These are phyloP conservation scores for Pomacea canaliculata DNA, from an alignment of 2,888 invertebrate species.

Conservation along the genomic window DNA sequence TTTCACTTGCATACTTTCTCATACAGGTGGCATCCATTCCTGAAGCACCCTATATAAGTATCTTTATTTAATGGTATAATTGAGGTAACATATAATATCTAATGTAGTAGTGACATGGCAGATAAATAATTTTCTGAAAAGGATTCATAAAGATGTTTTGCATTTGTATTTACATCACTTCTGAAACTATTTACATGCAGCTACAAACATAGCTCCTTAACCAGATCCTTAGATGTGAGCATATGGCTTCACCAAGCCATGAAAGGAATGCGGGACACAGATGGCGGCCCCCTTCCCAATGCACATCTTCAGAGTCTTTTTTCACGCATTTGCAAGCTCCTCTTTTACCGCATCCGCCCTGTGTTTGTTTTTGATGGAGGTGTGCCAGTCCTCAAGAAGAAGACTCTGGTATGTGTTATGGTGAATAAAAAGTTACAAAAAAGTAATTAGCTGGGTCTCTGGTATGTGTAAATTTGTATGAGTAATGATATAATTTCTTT, in stretches of 20 bases:
- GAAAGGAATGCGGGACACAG: constrained; percentile 89
- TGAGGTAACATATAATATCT: no score
- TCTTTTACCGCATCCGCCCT: constrained; percentile 95
- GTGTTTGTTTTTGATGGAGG: constrained; percentile 99
- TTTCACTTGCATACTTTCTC: no score
- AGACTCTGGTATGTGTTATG: constrained; percentile 81
- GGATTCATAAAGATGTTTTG: no score
- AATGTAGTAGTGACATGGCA: no score
- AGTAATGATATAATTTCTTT: no score
- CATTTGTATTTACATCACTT: no score
- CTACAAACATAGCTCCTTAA: neutral
- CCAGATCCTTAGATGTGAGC: constrained; percentile 84
- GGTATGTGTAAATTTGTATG: no score
- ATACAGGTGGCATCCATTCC: no score
- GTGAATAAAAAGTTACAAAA: neutral
- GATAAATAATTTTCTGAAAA: no score
- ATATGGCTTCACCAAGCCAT: constrained; percentile 99
- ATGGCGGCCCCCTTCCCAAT: constrained; percentile 80
- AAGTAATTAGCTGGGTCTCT: no score
- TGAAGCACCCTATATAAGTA: no score
- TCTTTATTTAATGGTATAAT: no score
- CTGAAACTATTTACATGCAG: neutral
- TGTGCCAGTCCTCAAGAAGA: constrained; percentile 89
- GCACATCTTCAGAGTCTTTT: constrained; percentile 95
- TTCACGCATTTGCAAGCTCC: constrained; percentile 92